phyloP scores from a whole-genome alignment of 2,113 vertebrate genomes.

The Lasiurus borealis region DNA sequence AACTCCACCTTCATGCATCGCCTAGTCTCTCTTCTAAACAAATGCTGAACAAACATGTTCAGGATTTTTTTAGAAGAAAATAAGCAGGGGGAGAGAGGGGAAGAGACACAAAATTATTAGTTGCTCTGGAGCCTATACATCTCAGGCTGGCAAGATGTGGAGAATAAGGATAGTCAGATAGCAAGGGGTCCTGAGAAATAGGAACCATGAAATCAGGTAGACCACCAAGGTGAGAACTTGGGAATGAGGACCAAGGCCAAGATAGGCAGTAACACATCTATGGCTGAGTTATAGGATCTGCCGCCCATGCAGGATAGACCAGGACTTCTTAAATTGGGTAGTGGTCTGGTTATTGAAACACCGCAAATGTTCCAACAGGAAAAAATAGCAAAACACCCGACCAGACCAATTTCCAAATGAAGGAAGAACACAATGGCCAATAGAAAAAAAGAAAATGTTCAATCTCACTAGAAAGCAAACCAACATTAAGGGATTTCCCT shows the following conservation, averaged over 20 bases:
- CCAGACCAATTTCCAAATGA: not conserved
- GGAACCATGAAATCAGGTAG: not conserved
- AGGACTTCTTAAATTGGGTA: not conserved
- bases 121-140: not conserved
- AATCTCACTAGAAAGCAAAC: conserved; percentile 4
- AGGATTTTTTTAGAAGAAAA: no score
- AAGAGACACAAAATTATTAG: not conserved
- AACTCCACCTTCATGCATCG: not conserved
- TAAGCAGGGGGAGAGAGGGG: not conserved
- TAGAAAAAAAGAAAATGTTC: not conserved
- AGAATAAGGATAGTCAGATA: not conserved
- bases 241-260: not conserved
- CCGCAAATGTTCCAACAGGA: not conserved
- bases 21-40: conserved; percentile 15
- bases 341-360: not conserved
- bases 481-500: not conserved
- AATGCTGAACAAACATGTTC: not conserved
- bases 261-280: no score
- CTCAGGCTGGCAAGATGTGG: not conserved
- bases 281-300: not conserved
- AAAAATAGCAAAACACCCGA: not conserved
- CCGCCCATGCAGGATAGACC: not conserved
- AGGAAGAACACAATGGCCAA: not conserved
- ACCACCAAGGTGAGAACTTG: not conserved
- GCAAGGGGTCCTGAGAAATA: not conserved